A percentile compares a stretch with the other conserved stretches of the same genome.
phyloP scores from a whole-genome alignment of 1,140 invertebrate species.

The Lethrus apterus region DNA sequence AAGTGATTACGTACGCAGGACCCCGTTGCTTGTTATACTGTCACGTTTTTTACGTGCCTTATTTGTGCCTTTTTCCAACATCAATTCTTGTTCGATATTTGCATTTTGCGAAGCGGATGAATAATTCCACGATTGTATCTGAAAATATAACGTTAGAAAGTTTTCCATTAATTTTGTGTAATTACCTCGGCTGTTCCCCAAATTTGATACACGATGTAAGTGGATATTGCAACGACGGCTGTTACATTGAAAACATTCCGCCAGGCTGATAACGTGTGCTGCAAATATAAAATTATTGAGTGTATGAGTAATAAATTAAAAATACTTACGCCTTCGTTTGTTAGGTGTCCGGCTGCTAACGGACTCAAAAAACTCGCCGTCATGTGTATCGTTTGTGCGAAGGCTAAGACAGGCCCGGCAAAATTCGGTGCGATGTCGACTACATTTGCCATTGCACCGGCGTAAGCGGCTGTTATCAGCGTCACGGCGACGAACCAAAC shows the following conservation, averaged over 20 bases:
- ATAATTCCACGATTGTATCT: conserved; percentile 35
- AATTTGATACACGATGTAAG: conserved; percentile 62
- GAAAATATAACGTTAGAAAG: conserved; percentile 3
- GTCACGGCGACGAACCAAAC: conserved; percentile 66
- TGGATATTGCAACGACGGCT: conserved; percentile 54
- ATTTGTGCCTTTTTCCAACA: conserved; percentile 24
- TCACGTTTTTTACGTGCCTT: no score
- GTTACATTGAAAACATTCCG: conserved; percentile 62
- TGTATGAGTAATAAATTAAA: conserved; percentile 1
- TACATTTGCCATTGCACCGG: conserved; percentile 68
- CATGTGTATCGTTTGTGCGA: conserved; percentile 71
- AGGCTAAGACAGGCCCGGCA: conserved; percentile 62
- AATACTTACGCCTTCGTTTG: conserved; percentile 45
- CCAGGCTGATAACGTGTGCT: conserved; percentile 62
- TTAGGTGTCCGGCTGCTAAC: conserved; percentile 46
- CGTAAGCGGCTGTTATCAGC: conserved; percentile 63
- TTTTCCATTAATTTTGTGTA: conserved; percentile 1
- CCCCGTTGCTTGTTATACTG: no score
- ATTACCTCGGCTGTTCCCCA: conserved; percentile 54
- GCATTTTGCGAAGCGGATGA: conserved; percentile 14
- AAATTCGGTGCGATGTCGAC: conserved; percentile 68
- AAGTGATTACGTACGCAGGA: no score
- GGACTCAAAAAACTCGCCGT: conserved; percentile 63
- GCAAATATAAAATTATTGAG: conserved; percentile 17
- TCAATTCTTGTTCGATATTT: conserved; percentile 29